Conservation (phyloP, 2,113 vertebrate species). For the Lagopus leucura region DNA sequence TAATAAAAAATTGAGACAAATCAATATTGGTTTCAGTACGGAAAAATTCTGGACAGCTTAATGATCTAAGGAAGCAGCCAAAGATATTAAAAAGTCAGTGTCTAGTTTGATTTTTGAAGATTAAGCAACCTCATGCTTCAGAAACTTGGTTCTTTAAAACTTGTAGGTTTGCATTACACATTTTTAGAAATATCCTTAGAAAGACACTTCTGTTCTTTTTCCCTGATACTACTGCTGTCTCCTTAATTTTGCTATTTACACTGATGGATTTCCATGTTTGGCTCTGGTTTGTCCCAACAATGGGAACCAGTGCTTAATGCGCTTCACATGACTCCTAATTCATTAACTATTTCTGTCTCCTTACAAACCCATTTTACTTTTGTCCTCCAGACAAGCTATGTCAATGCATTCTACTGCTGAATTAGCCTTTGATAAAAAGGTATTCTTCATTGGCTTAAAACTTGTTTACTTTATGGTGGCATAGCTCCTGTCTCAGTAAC, state of each 20-base stretch:
- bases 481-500: neutral
- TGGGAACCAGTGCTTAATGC: neutral
- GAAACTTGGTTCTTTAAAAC: neutral
- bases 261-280: neutral
- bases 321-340: neutral
- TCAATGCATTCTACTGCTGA: neutral
- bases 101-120: slow-evolving; percentile 16
- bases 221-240: neutral
- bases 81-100: slow-evolving; percentile 15
- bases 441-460: slow-evolving; percentile 4
- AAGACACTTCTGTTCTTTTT: neutral
- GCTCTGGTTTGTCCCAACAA: neutral
- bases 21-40: neutral
- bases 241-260: neutral
- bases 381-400: neutral
- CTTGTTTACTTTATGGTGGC: neutral
- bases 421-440: neutral
- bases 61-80: slow-evolving; percentile 6
- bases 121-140: neutral
- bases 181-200: neutral
- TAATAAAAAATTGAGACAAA: slow-evolving; percentile 31
- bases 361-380: neutral
- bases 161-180: neutral
- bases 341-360: neutral
- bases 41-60: neutral